These are phyloP conservation scores for Sinohyriopsis cumingii DNA, from an alignment of 2,888 invertebrate species.

Conservation along the genomic window DNA sequence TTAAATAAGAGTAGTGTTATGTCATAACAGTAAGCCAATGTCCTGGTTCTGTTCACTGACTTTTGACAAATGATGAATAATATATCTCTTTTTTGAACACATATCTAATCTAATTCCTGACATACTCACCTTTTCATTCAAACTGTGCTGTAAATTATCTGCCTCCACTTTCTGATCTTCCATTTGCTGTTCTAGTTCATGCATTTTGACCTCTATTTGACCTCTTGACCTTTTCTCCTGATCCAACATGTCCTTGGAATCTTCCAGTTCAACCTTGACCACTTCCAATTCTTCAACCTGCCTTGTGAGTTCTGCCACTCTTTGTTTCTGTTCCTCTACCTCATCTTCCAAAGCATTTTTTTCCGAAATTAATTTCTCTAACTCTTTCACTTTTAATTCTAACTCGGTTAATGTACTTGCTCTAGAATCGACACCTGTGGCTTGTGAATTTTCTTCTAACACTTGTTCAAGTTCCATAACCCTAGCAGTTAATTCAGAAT, in stretches of 20 bases:
- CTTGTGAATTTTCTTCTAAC: constrained; percentile 40
- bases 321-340: constrained; percentile 25
- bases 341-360: constrained; percentile 34
- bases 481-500: constrained; percentile 49
- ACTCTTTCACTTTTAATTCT: constrained; percentile 36
- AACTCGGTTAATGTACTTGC: constrained; percentile 29
- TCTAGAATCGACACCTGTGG: constrained; percentile 33
- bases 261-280: constrained; percentile 42
- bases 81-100: neutral
- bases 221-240: constrained; percentile 37
- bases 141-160: constrained; percentile 52
- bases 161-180: constrained; percentile 58
- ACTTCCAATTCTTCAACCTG: constrained; percentile 46
- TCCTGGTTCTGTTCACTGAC: no score
- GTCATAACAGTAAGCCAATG: no score
- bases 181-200: constrained; percentile 54
- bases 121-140: constrained; percentile 49
- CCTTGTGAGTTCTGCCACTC: constrained; percentile 23
- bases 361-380: constrained; percentile 37
- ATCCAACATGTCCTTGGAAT: constrained; percentile 44
- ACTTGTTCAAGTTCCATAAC: constrained; percentile 41
- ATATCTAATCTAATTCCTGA: neutral
- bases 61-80: no score
- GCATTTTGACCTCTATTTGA: constrained; percentile 47
- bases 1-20: no score